Base-by-base conservation (phyloP, 1,140 invertebrate genomes). In the Tribolium castaneum region DNA sequence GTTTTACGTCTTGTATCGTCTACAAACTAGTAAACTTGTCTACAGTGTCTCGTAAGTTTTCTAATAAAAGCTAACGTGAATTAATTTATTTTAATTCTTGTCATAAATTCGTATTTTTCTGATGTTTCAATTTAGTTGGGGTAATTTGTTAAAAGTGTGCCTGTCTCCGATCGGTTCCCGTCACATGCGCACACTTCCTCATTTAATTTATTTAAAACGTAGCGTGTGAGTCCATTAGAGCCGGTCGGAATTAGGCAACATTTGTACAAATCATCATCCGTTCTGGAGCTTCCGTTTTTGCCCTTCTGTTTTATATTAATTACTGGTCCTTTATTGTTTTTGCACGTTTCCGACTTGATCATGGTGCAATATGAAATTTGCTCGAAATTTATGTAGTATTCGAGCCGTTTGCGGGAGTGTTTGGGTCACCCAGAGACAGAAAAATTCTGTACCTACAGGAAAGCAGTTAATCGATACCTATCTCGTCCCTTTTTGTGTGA, bases 231-330 rank as follows among this genome's bases (percentile, higher is more conserved):
- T 66, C 59, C 59, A 66, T 66, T 66, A 66, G 56, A 25, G 59
- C 59, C 59, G 59, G 34, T 66, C 30, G 59, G 12, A 66, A 66
- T 66, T 66, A 35, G 30, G 59, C 59, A 35, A 66, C 59, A 66
- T 66, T 66, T 66, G 59, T 66, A 66, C 59, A 66, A 66, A 66
- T 66, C 59, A 66, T 66, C 59, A 66, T 66, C 59, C 30, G 56
- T 62, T 62, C 56, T 25, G 9, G 56, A 62, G 56, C 22, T 62
- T 62, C 19, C 56, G 59, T 66, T 66, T 66, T 66, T 66, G 59
- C 30, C 30, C 59, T 66, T 39, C 25, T 66, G 59, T 39, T 66
- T 66, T 66, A 66, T 66, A 66, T 66, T 66, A 66, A 66, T 66
- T 66, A 66, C 59, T n/a, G 59, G 59, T 66, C 56, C 56, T 13